Conservation (phyloP, 2,888 invertebrate genomes). For the Nipponacmea schrenckii region DNA sequence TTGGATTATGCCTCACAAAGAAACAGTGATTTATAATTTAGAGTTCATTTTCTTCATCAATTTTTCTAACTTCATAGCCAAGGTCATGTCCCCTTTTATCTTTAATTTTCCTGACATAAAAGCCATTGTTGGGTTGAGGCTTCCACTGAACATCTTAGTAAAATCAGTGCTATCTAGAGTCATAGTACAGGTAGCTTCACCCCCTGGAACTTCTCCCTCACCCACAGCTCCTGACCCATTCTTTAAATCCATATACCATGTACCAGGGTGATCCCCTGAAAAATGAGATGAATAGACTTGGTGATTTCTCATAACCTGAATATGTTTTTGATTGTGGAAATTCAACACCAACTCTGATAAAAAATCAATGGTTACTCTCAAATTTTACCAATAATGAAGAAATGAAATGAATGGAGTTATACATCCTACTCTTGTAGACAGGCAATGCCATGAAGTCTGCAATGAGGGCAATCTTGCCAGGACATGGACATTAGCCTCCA, state of each 20-base stretch:
- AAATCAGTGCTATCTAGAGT: slow-evolving; percentile 79
- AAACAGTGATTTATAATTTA: slow-evolving; percentile 22
- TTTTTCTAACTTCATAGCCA: slow-evolving; percentile 91
- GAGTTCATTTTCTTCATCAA: slow-evolving; percentile 55
- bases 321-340: no score
- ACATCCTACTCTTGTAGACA: no score
- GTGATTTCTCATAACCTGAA: no score
- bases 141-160: slow-evolving; percentile 74
- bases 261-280: slow-evolving; percentile 77
- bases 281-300: slow-evolving; percentile 24
- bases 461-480: no score
- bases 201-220: slow-evolving; percentile 77
- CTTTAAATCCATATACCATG: slow-evolving; percentile 90
- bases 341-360: no score
- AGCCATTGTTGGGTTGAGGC: slow-evolving; percentile 89
- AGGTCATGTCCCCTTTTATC: slow-evolving; percentile 89
- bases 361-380: no score
- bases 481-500: no score
- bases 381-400: no score
- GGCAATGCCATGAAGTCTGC: no score
- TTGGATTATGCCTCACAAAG: no score
- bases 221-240: slow-evolving; percentile 84
- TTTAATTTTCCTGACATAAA: slow-evolving; percentile 97
- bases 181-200: slow-evolving; percentile 80
- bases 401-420: no score